A percentile compares a stretch with the other conserved stretches of the same genome.
phyloP scores from a whole-genome alignment of 2,888 invertebrate genomes.

The Unio pictorum region DNA sequence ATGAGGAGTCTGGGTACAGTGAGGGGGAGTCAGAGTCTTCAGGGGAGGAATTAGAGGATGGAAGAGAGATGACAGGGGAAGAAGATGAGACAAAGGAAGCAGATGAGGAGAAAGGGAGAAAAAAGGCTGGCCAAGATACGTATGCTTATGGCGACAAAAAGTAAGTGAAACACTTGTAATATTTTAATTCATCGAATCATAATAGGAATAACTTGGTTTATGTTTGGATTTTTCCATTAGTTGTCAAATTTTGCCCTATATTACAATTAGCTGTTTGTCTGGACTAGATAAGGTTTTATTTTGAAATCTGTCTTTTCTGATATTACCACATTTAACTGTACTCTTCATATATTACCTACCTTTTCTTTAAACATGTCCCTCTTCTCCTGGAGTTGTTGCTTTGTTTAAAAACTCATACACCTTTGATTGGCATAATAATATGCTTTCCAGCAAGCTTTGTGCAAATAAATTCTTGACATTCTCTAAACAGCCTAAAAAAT shows the following conservation, averaged over 20 bases:
- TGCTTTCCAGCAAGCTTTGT: too few species aligned
- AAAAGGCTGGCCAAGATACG: slow-evolving; percentile 15
- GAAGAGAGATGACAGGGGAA: slow-evolving; percentile 18
- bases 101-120: slow-evolving; percentile 23
- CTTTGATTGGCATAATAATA: too few species aligned
- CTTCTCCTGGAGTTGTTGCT: too few species aligned
- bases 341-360: neutral
- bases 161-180: neutral
- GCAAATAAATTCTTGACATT: too few species aligned
- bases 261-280: too few species aligned
- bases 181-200: too few species aligned
- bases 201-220: neutral
- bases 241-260: too few species aligned
- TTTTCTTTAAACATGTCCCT: too few species aligned
- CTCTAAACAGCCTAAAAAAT: too few species aligned
- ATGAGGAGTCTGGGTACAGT: slow-evolving; percentile 18
- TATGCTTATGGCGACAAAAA: slow-evolving; percentile 22
- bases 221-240: neutral
- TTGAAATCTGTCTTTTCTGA: neutral
- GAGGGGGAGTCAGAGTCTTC: slow-evolving; percentile 14
- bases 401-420: too few species aligned
- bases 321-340: neutral
- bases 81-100: slow-evolving; percentile 1
- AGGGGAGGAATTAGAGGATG: slow-evolving; percentile 8
- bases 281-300: too few species aligned